Percentiles rank a stretch among this genome's conserved stretches.
phyloP scores from a whole-genome alignment of 2,797 vertebrate species.

The Protonibea diacanthus region DNA sequence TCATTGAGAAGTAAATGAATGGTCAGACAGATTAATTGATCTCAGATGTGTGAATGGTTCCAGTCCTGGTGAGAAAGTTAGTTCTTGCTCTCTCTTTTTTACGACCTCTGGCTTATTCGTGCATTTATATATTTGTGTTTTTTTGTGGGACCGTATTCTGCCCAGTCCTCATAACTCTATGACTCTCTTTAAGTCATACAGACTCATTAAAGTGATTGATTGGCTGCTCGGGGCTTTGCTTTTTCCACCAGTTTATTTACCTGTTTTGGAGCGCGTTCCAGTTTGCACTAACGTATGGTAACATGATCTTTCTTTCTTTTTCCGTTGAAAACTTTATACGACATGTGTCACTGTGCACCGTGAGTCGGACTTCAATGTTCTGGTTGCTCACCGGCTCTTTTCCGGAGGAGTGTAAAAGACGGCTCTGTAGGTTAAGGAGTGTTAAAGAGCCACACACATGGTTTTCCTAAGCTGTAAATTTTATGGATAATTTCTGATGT shows the following conservation, averaged over 20 bases:
- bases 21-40: conserved; percentile 68
- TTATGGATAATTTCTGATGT: conserved; percentile 87
- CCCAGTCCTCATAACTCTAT: conserved; percentile 62
- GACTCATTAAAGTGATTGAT: conserved; percentile 76
- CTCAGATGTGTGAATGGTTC: conserved; percentile 77
- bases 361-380: conserved; percentile 4
- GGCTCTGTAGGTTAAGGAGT: conserved; percentile 73
- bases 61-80: conserved; percentile 57
- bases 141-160: conserved; percentile 31
- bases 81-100: conserved; percentile 48
- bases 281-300: neutral
- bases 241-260: conserved; percentile 55
- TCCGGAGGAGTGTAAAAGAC: conserved; percentile 49
- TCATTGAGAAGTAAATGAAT: conserved; percentile 55
- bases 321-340: conserved; percentile 1
- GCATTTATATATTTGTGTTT: conserved; percentile 43
- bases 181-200: conserved; percentile 49
- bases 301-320: conserved; percentile 17
- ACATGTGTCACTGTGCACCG: conserved; percentile 24
- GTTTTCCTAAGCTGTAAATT: conserved; percentile 85
- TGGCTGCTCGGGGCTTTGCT: conserved; percentile 39
- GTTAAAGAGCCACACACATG: conserved; percentile 82
- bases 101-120: conserved; percentile 44
- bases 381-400: conserved; percentile 38
- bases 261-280: conserved; percentile 39